Conservation (phyloP, 2,797 vertebrate genomes). For the Chaenodraco wilsoni region DNA sequence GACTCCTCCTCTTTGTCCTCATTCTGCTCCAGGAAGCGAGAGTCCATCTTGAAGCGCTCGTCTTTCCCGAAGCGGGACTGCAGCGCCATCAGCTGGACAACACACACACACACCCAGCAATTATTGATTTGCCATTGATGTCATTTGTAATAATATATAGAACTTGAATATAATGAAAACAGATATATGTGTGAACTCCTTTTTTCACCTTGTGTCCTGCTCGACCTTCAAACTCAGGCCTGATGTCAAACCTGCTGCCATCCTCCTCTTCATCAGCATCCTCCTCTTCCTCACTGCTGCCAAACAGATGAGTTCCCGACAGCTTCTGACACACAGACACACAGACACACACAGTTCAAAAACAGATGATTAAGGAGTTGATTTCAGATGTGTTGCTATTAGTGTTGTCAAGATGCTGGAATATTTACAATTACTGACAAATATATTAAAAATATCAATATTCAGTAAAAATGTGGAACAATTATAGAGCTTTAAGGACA, state of each 20-base stretch:
- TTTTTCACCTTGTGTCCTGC: slow-evolving; percentile 91
- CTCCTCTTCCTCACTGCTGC: slow-evolving; percentile 87
- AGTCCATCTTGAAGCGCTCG: slow-evolving; percentile 92
- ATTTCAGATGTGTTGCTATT: too few relatives aligned
- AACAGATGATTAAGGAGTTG: too few relatives aligned
- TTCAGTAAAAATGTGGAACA: too few relatives aligned
- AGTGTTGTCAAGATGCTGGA: too few relatives aligned
- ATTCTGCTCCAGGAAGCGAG: slow-evolving; percentile 90
- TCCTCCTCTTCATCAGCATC: slow-evolving; percentile 78
- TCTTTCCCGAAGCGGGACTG: slow-evolving; percentile 92
- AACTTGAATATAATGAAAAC: neutral
- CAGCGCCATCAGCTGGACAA: slow-evolving; percentile 89
- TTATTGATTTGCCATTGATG: neutral
- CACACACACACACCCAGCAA: neutral
- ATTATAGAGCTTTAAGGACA: too few relatives aligned
- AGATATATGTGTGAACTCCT: neutral
- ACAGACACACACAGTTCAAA: too few relatives aligned
- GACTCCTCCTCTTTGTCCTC: slow-evolving; percentile 64
- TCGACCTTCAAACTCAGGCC: slow-evolving; percentile 94
- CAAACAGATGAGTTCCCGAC: slow-evolving; percentile 83
- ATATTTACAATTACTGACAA: too few relatives aligned
- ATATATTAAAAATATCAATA: too few relatives aligned
- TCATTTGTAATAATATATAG: neutral
- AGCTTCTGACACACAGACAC: slow-evolving; percentile 8
- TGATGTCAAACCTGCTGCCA: slow-evolving; percentile 86